Base-by-base conservation (phyloP, 2,113 vertebrate genomes). In the Catagonus wagneri region DNA sequence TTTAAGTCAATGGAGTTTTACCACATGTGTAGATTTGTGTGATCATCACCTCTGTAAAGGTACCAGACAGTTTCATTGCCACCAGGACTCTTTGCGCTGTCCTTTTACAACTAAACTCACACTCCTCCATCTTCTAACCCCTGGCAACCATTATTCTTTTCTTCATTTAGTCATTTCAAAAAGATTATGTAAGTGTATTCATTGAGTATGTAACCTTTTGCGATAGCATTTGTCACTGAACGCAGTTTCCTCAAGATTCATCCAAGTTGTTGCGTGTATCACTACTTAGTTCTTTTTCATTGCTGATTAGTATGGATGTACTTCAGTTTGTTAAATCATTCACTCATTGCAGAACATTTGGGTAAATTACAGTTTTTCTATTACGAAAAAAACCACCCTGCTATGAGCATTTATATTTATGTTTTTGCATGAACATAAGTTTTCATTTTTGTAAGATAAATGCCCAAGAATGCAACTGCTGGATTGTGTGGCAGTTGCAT, bases 151-250 rank as follows among this genome's bases (percentile, higher is more conserved):
- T 27, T 94, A 80, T 58, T 74, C n/a, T 89, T 9, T 50, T 90
- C 22, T 86, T 86, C 23, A 68, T 79, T 79, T 86, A 78, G 20
- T 84, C 4, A 50, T 93, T 91, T 91, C 81, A 61, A 71, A 65
- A 84, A 81, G 1, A 1, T 72, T 97, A 65, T 61, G 23, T 86
- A 83, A 88, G 16, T 84, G 83, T 17, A 79, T 8, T 68, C 23
- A 65, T 63, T 39, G 6, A 76, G 23, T 39, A 87, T 93, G 58
- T 36, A 39, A 78, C 25, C 23, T 86, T 88, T 83, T 19, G 63
- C 14, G 12, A 74, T 90, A 29, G 34, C 19, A 39, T 75, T 74
- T 89, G 39, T 58, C 27, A 27, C 9, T 88, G 4, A 83, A 20
- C 63, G 65, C 68, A 69, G 34, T 94, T 79, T n/a, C 23, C 3